Evolutionary conservation across 1,140 invertebrate genomes (phyloP).

Genomic region (Trypoxylus dichotomus): DNA sequence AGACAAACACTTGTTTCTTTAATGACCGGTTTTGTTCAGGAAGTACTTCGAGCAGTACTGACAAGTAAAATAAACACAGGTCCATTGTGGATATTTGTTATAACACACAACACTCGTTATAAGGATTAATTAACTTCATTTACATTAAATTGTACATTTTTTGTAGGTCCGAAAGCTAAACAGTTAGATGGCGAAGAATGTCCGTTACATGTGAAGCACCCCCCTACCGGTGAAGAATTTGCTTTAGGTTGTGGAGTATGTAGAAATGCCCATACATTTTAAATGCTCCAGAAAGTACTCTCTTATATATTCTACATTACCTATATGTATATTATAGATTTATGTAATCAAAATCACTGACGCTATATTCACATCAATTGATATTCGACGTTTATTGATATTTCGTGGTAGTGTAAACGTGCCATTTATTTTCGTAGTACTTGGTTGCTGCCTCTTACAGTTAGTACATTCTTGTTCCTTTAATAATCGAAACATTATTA

Average conservation of each 20-base stretch:
- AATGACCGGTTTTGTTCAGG: too few relatives aligned
- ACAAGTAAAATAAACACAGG: too few relatives aligned
- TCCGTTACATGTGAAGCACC: slow-evolving; percentile 93
- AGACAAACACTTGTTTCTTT: too few relatives aligned
- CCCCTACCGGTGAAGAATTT: slow-evolving; percentile 96
- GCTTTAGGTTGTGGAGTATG: slow-evolving; percentile 97
- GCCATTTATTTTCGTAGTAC: slow-evolving; percentile 10
- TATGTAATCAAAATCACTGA: not conserved
- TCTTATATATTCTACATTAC: not conserved
- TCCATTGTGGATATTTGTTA: too few relatives aligned
- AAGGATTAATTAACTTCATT: too few relatives aligned
- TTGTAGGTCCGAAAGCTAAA: slow-evolving; percentile 84
- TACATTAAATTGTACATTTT: too few relatives aligned
- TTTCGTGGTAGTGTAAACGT: not conserved
- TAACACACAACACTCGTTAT: too few relatives aligned
- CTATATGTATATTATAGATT: not conserved
- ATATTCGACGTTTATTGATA: slow-evolving; percentile 10
- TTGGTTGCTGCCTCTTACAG: not conserved
- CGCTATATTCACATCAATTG: not conserved
- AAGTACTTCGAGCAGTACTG: too few relatives aligned
- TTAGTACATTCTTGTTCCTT: not conserved
- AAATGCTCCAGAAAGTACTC: slow-evolving; percentile 39
- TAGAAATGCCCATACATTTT: slow-evolving; percentile 95
- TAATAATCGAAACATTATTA: not conserved
- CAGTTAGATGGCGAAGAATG: slow-evolving; percentile 94